Percentiles rank a stretch among this genome's conserved stretches.
Conservation (phyloP, 2,113 vertebrate genomes). For the Limnothrissa miodon region DNA sequence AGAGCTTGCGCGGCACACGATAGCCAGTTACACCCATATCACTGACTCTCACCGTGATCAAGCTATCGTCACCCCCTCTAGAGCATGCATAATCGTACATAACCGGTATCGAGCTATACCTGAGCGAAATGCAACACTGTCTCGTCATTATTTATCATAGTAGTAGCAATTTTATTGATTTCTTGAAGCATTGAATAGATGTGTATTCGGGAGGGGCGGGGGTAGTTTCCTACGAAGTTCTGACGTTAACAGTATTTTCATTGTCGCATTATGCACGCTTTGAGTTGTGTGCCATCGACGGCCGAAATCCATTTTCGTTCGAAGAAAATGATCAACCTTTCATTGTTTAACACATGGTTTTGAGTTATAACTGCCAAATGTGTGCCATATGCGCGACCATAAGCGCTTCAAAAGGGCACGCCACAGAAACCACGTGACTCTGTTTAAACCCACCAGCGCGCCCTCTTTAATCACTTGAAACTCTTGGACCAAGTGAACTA, state of each 20-base stretch:
- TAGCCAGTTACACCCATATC: constrained; percentile 30
- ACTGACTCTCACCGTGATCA: not conserved
- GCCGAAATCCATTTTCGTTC: not conserved
- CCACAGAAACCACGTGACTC: not conserved
- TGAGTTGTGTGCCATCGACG: not conserved
- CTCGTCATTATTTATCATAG: not conserved
- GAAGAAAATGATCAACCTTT: no score
- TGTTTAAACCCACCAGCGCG: not conserved
- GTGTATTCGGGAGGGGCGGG: not conserved
- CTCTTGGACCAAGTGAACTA: not conserved
- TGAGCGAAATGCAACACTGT: not conserved
- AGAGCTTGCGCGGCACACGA: constrained; percentile 31
- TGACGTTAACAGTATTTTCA: not conserved
- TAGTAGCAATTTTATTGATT: not conserved
- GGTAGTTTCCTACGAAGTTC: not conserved
- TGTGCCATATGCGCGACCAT: no score
- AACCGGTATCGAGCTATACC: not conserved
- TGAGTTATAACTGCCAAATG: not conserved
- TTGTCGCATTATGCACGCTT: not conserved
- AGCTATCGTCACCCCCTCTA: not conserved
- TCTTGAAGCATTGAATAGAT: not conserved
- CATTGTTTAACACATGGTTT: no score
- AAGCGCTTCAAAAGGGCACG: not conserved
- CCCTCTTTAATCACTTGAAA: not conserved
- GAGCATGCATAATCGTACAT: not conserved